phyloP scores from a whole-genome alignment of 2,113 vertebrate species.

The Pluvianellus socialis region DNA sequence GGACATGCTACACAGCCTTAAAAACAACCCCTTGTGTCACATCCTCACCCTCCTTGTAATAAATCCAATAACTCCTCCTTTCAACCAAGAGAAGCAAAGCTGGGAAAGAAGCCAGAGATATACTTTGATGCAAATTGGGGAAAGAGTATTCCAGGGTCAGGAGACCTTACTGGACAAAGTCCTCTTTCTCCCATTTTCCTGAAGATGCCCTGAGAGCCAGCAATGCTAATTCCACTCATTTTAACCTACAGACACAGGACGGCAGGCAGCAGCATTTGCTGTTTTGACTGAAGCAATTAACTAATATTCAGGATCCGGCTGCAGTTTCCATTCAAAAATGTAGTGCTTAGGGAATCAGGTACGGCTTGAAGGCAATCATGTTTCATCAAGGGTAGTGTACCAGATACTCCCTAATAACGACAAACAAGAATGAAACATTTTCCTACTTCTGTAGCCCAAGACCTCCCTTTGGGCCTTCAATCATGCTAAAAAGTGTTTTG shows the following conservation, averaged over 20 bases:
- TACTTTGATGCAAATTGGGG: not conserved
- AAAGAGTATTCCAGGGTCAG: not conserved
- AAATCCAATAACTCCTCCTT: constrained; percentile 40
- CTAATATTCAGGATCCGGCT: not conserved
- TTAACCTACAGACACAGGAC: not conserved
- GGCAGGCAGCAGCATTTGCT: not conserved
- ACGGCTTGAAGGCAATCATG: constrained; percentile 24
- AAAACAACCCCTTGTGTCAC: not conserved
- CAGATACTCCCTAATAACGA: not conserved
- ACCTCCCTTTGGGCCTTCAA: not conserved
- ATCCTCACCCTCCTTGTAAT: not conserved
- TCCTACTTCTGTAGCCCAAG: not conserved
- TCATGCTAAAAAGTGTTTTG: not conserved
- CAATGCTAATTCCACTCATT: not conserved
- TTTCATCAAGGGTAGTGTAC: not conserved
- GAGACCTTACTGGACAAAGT: constrained; percentile 1
- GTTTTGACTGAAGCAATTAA: constrained; percentile 32
- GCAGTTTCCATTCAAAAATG: constrained; percentile 17
- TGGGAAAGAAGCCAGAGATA: not conserved
- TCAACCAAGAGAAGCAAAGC: constrained; percentile 22
- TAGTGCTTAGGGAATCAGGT: not conserved
- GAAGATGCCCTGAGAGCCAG: not conserved
- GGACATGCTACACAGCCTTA: not conserved
- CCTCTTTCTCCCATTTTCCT: not conserved
- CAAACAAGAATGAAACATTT: not conserved